Percentiles rank a stretch among this genome's conserved stretches.
Evolutionary conservation across 2,113 vertebrate genomes (phyloP).

Genomic region (Gobiocypris rarus): DNA sequence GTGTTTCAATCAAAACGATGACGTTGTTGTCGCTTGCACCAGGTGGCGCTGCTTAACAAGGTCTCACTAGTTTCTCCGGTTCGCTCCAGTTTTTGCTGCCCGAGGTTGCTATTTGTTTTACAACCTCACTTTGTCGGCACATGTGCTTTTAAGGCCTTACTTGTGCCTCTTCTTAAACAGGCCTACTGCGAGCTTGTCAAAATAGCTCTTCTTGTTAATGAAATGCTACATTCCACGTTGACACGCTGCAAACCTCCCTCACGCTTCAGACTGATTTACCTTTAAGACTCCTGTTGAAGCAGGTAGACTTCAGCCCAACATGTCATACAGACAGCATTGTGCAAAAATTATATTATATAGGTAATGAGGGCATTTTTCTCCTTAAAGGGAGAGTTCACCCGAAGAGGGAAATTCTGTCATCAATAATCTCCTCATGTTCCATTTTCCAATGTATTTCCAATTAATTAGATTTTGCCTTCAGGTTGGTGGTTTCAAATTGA

Average conservation of each 20-base stretch:
- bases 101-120: neutral
- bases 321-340: neutral
- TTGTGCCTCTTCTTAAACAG: neutral
- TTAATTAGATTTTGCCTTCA: no score
- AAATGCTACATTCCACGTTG: neutral
- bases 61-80: neutral
- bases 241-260: neutral
- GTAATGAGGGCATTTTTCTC: no score
- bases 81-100: neutral
- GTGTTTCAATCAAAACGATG: neutral
- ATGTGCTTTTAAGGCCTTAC: neutral
- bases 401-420: no score
- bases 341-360: neutral
- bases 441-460: no score
- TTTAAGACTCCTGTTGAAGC: neutral
- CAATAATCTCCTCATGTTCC: no score
- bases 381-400: no score
- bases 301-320: neutral
- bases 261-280: neutral
- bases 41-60: conserved; percentile 26
- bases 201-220: neutral
- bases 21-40: neutral
- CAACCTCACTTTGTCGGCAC: neutral
- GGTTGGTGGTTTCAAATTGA: no score
- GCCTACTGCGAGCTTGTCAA: neutral